These are phyloP conservation scores for Hypsopygia costalis DNA, from an alignment of 2,888 invertebrate genomes.

Conservation along the genomic window DNA sequence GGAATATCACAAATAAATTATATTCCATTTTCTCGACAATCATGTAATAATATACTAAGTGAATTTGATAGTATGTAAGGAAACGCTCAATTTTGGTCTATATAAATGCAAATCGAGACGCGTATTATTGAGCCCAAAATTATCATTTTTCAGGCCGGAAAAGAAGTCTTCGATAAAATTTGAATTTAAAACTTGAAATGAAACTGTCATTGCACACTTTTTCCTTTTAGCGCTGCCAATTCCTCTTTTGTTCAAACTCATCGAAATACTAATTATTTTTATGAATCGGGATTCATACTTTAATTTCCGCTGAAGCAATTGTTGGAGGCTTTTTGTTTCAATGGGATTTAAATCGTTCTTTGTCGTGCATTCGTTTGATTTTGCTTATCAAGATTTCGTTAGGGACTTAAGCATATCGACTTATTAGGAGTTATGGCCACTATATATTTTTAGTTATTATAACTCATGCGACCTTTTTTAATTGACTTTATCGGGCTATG, in stretches of 20 bases:
- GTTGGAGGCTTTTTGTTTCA: constrained; percentile 36
- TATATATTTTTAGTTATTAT: no score
- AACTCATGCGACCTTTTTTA: constrained; percentile 6
- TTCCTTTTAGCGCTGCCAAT: constrained; percentile 45
- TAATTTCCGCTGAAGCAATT: constrained; percentile 48
- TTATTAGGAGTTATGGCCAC: constrained; percentile 12
- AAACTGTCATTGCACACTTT: constrained; percentile 28
- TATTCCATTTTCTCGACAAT: no score
- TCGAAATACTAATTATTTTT: constrained; percentile 51
- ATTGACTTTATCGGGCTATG: constrained; percentile 12
- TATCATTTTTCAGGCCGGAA: constrained; percentile 32
- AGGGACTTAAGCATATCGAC: constrained; percentile 21
- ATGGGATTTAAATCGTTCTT: constrained; percentile 56
- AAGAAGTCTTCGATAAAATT: constrained; percentile 34
- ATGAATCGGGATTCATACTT: constrained; percentile 49
- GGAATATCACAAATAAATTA: no score
- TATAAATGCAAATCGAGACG: constrained; percentile 40
- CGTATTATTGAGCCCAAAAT: constrained; percentile 32
- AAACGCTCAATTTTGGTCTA: constrained; percentile 6
- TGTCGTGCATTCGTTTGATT: constrained; percentile 50
- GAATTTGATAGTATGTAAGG: no score
- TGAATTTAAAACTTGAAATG: constrained; percentile 42
- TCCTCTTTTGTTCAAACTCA: constrained; percentile 44
- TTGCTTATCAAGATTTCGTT: constrained; percentile 37
- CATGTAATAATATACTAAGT: no score